These are phyloP conservation scores for Lepidurus packardi DNA, from an alignment of 1,140 invertebrate genomes.

Conservation along the genomic window DNA sequence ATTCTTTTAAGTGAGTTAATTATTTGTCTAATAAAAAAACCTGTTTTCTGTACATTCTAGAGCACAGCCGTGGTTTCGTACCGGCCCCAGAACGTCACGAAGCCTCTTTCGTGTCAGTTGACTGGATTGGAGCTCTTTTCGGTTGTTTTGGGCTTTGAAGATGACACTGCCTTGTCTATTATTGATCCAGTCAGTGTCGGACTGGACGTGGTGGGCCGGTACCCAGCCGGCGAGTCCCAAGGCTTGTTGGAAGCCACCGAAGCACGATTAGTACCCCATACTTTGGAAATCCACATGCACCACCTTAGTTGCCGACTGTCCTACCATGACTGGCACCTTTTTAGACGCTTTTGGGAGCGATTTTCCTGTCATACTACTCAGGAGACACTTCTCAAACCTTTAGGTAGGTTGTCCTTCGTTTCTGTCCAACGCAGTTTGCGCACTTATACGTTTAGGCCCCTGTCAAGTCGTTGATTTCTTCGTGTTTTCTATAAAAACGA, in stretches of 20 bases:
- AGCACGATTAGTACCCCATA: slow-evolving; percentile 31
- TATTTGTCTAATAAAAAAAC: slow-evolving; percentile 26
- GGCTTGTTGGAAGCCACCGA: slow-evolving; percentile 47
- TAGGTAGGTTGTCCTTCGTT: slow-evolving; percentile 15
- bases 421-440: background rate
- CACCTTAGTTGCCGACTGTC: slow-evolving; percentile 80
- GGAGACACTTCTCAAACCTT: slow-evolving; percentile 25
- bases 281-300: slow-evolving; percentile 50
- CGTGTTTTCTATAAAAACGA: no score
- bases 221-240: slow-evolving; percentile 39
- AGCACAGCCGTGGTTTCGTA: slow-evolving; percentile 82
- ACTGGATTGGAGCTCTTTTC: slow-evolving; percentile 90
- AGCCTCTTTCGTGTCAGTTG: slow-evolving; percentile 77
- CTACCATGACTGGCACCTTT: slow-evolving; percentile 90
- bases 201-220: slow-evolving; percentile 54
- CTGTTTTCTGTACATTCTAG: slow-evolving; percentile 45
- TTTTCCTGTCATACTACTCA: slow-evolving; percentile 62
- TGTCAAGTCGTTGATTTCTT: background rate
- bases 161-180: slow-evolving; percentile 92
- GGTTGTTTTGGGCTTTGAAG: slow-evolving; percentile 82
- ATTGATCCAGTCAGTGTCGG: slow-evolving; percentile 84
- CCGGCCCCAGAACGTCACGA: slow-evolving; percentile 60
- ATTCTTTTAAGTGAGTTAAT: no score
- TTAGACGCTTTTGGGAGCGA: slow-evolving; percentile 78
- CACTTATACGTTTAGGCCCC: background rate